Percentiles rank a stretch among this genome's conserved stretches.
Evolutionary conservation across 2,113 vertebrate species (phyloP).

Genomic region (Halcyon senegalensis): DNA sequence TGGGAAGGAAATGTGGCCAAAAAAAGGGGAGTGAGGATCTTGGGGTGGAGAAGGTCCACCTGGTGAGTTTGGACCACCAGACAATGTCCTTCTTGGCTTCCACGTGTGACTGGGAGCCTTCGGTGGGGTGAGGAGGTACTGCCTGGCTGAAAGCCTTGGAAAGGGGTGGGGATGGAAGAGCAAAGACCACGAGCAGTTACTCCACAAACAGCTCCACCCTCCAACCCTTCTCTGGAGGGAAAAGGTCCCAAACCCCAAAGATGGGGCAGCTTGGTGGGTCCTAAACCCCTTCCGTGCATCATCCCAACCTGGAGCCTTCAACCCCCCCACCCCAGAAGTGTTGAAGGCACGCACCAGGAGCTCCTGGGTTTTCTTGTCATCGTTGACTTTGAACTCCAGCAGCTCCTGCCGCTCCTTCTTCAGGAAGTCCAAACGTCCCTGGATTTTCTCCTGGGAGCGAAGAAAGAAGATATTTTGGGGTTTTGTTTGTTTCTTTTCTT

Average conservation of each 20-base stretch:
- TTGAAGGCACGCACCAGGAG: slow-evolving; percentile 10
- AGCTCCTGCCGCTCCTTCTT: slow-evolving; percentile 60
- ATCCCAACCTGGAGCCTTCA: not conserved
- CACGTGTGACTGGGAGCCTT: not conserved
- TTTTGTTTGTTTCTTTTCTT: not conserved
- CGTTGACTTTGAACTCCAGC: slow-evolving; percentile 65
- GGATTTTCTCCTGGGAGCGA: slow-evolving; percentile 43
- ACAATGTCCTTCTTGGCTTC: not conserved
- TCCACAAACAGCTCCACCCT: too few relatives aligned
- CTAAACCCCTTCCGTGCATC: not conserved
- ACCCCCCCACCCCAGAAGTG: not conserved
- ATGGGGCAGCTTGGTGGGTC: not conserved
- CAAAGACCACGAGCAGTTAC: not conserved
- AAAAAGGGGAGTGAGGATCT: not conserved
- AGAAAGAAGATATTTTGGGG: too few relatives aligned
- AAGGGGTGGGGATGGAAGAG: not conserved
- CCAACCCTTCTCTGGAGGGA: too few relatives aligned
- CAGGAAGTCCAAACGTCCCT: slow-evolving; percentile 50
- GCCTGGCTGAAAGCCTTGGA: accelerated
- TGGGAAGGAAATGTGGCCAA: accelerated
- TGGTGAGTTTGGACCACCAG: not conserved
- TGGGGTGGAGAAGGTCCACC: not conserved
- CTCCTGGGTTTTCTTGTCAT: slow-evolving; percentile 63
- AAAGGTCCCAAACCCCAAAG: not conserved
- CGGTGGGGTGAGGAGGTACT: not conserved